Evolutionary conservation across 2,113 vertebrate species (phyloP), one percentile per base, ranked within the genome.

Genomic region (Menidia beryllina): DNA sequence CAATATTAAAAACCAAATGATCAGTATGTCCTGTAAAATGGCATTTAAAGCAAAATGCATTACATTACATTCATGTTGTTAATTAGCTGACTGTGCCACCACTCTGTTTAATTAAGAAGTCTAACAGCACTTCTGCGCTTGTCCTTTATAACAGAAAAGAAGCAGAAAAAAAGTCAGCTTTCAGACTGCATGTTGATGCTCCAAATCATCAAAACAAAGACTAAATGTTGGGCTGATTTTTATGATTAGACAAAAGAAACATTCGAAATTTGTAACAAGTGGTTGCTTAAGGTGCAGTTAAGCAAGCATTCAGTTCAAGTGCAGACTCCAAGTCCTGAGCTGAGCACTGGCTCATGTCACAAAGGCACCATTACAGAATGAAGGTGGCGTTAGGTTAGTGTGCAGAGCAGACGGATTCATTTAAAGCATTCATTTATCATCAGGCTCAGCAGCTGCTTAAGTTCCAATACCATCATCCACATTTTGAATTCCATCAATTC

Each of bases 281-380:
- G 21, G 39, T n/a, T 56, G 9, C 38, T 36, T n/a, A 25, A 15
- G 36, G 49, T 43, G 53, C 49, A 60, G 26, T 20, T 54, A 41
- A 57, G n/a, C 7, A 20, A 64, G 38, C 59, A 48, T 64, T 63
- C 27, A 45, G 41, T n/a, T 17, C 14, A 17, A 43, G 14, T 43
- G n/a, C 41, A 5, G 51, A 54, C 20, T 26, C 20, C 17, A n/a
- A 55, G 41, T 57, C 43, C 20, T 20, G 43, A 69, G n/a, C 52
- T 62, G 69, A 34, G 21, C 53, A 50, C 41, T 12, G 36, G 63
- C 65, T 72, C 64, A 26, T 27, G 80, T 49, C 48, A 59, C 12
- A 51, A 88, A 90, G 85, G 83, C 85, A 89, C 72, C 45, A 6
- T 83, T 56, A 72, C 21, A 71, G 50, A 51, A 48, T 14, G 41